A percentile compares a stretch with the other conserved stretches of the same genome.
These are phyloP conservation scores for Paragorgia papillata DNA, from an alignment of 92 coral and sea anemone genomes.

Conservation along the genomic window DNA sequence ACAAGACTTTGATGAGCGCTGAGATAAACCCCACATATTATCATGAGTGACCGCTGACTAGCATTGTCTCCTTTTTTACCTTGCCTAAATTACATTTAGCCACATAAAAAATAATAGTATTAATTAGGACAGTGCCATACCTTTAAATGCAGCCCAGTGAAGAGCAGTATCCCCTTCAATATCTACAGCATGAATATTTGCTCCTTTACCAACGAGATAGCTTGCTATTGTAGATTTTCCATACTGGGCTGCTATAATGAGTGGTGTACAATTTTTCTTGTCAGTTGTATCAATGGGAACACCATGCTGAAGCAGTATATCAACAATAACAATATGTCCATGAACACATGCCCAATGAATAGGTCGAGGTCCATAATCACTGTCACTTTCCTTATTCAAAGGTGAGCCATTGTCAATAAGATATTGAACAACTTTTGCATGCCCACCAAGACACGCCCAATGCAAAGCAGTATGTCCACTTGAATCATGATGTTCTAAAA, in stretches of 20 bases:
- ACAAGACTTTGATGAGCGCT: too few species aligned
- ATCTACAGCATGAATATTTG: constrained; percentile 80
- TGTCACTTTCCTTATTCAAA: constrained; percentile 77
- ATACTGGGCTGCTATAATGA: constrained; percentile 88
- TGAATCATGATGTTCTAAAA: constrained; percentile 71
- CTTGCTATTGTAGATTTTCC: constrained; percentile 91
- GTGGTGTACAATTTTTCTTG: constrained; percentile 92
- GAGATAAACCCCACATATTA: too few species aligned
- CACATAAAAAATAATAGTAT: too few species aligned
- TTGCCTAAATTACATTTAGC: too few species aligned
- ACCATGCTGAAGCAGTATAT: constrained; percentile 90
- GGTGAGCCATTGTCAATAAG: constrained; percentile 88
- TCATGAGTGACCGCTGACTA: too few species aligned
- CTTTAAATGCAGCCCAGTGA: constrained; percentile 99
- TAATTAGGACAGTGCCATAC: constrained; percentile 43
- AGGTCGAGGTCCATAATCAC: constrained; percentile 90
- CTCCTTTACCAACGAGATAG: constrained; percentile 94
- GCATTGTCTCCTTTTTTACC: too few species aligned
- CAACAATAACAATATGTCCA: constrained; percentile 91
- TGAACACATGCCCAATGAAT: constrained; percentile 98
- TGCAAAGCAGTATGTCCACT: constrained; percentile 93
- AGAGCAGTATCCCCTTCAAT: constrained; percentile 92
- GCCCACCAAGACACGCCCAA: constrained; percentile 96
- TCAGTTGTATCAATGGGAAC: constrained; percentile 78
- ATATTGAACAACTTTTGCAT: constrained; percentile 72